Base-by-base conservation (phyloP, 2,888 invertebrate genomes). In the Nipponacmea schrenckii region DNA sequence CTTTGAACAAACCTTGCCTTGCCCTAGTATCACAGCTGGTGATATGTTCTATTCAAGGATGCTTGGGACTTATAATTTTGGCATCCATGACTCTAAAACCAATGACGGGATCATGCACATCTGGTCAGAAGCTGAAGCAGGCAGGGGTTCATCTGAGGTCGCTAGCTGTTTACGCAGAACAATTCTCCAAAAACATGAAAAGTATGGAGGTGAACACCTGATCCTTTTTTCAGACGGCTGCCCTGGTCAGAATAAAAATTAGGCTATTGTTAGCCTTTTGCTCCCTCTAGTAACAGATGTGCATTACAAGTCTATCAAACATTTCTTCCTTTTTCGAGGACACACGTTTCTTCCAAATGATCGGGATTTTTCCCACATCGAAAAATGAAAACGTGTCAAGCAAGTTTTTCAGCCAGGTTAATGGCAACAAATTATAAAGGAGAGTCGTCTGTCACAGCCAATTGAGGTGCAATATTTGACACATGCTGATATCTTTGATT, bases 51-150 rank as follows among this genome's bases (percentile, higher is more conserved):
- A 72, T 65, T 46, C 65, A 17, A 69, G 72, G 48, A 27, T 26
- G 64, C 66, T 72, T 24, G 69, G 72, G 72, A 72, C 72, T 4
- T 72, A 69, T 46, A 73, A 73, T 62, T 64, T 69, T 66, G 69
- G 69, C 65, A 62, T 73, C 48, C 73, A 73, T 68, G 67, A 73
- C 50, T 69, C 45, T 31, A 64, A 69, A 69, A 66, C 65, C 27
- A 69, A 63, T 24, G 66, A 65, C 39, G 73, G 66, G 14, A 46
- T 66, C 10, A 72, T 73, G 73, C 69, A 69, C 50, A 63, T 73
- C 20, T 69, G 73, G 67, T 44, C 63, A 45, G 73, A 69, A 46
- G 56, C 46, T 7, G 65, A 69, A 31, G 73, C 69, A 27, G 50
- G 62, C 14, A 66, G 62, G 56, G 73, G 73, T n/a, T 69, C 73